Evolutionary conservation across 2,888 invertebrate species (phyloP), one percentile per base, ranked within the genome.

Genomic region (Microplitis deprimator): DNA sequence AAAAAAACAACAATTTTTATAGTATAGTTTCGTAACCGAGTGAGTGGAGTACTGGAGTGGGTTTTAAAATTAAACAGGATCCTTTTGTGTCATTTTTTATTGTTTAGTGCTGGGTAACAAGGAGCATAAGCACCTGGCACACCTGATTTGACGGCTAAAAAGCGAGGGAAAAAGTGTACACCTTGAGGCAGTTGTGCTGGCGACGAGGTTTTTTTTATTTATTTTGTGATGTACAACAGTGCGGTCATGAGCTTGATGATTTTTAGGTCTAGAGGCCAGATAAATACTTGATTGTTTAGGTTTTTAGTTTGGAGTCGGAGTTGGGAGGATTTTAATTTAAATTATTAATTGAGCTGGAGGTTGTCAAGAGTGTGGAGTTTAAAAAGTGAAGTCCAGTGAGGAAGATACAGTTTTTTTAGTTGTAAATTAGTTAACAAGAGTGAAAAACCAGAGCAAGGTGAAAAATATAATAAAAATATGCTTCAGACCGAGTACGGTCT

Each of bases 401-500:
- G 29, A 29, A 29, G 29, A 29, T 59, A n/a, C 59, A 13, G 59
- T 59, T 8, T 59, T 59, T 6, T 59, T n/a, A 59, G 5, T 13
- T 59, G n/a, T 62, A 62, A 62, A 62, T 13, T 0, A 62, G 17
- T 16, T 7, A n/a, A n/a, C 0, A 62, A 20, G 20, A 20, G 20
- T 61, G n/a, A 61, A 16, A 2, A 61, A n/a, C 6, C 62, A 20
- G 17, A 60, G 38, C 62, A 39, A 38, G 17, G 16, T 17, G 68
- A 70, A 62, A 8, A 41, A 20, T 16, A 75, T 29, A 29, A 29
- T 29, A 4, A 69, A 64, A 59, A 61, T 7, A 73, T 73, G 61
- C 60, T 59, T 17, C 60, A 67, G 39, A 38, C 29, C 62, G 69
- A n/a, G 29, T 29, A 29, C 17, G 68, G 60, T 73, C 62, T 77